A percentile compares a stretch with the other conserved stretches of the same genome.
Conservation (phyloP, 1,140 invertebrate species). For the Tachypleus tridentatus region DNA sequence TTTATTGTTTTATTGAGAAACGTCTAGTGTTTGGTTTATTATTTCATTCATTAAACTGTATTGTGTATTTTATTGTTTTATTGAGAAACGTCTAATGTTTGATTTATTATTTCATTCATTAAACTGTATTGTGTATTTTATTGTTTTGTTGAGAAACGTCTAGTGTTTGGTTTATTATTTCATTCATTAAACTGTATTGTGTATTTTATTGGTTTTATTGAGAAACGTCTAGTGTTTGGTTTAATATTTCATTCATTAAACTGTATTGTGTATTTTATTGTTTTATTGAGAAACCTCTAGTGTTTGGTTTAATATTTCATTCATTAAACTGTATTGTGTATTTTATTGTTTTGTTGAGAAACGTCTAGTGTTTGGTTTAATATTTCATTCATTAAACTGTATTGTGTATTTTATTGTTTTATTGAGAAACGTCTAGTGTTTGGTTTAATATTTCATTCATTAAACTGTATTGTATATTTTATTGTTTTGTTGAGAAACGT, state of each 20-base stretch:
- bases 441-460: too few relatives aligned
- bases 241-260: background rate
- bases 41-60: too few relatives aligned
- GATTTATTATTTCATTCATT: background rate
- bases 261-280: background rate
- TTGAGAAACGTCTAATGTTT: background rate
- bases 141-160: background rate
- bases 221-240: background rate
- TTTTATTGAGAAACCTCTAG: background rate
- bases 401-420: background rate
- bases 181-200: background rate
- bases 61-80: background rate
- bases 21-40: background rate
- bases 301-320: background rate
- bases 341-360: background rate
- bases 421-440: background rate
- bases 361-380: background rate
- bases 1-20: background rate
- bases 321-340: background rate
- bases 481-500: background rate
- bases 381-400: background rate
- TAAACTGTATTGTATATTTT: background rate
- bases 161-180: background rate
- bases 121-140: background rate
- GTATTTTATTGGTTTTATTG: background rate